phyloP scores from a whole-genome alignment of 1,140 invertebrate genomes.

The Oppia nitens region DNA sequence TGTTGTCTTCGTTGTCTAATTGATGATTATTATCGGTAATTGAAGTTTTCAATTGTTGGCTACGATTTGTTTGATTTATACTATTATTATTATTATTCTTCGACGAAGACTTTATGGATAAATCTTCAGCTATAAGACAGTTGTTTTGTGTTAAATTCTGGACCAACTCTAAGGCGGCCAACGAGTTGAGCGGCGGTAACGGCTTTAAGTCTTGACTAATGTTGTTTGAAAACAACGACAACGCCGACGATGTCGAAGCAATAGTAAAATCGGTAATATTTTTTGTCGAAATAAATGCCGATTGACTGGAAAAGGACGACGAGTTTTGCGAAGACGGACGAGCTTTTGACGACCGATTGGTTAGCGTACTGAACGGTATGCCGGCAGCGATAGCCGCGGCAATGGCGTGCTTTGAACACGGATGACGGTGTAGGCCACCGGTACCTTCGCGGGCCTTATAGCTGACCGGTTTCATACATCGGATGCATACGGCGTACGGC shows the following conservation, averaged over 20 bases:
- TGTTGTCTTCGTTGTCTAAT: no score
- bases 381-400: neutral
- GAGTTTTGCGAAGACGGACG: neutral
- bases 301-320: neutral
- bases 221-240: neutral
- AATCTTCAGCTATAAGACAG: neutral
- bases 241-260: neutral
- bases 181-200: neutral
- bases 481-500: conserved; percentile 5
- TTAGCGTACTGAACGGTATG: neutral
- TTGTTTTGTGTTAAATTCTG: neutral
- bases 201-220: neutral
- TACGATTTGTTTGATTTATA: no score
- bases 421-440: conserved; percentile 3
- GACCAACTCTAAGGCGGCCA: neutral
- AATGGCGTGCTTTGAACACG: neutral
- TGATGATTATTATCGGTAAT: no score
- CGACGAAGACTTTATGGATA: neutral
- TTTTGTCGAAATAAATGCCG: no score
- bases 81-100: no score
- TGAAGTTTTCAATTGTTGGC: neutral
- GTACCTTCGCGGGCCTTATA: conserved; percentile 1
- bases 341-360: neutral
- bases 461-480: conserved; percentile 8
- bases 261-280: no score